Percentiles rank a stretch among this genome's conserved stretches.
phyloP scores from a whole-genome alignment of 2,113 vertebrate species.

The Pterocles gutturalis region DNA sequence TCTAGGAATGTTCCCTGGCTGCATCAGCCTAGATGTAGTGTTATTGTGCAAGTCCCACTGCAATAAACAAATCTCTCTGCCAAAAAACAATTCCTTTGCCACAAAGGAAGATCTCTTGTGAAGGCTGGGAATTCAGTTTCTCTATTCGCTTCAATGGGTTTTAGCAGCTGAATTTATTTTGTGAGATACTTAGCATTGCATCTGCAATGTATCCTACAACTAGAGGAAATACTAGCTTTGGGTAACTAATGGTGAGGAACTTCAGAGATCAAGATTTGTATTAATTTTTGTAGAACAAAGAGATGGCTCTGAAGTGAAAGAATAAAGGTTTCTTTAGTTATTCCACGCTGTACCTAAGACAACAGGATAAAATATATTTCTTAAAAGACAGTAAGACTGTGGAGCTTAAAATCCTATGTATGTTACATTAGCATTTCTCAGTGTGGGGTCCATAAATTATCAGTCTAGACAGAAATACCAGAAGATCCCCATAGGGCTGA shows the following conservation, averaged over 20 bases:
- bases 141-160: neutral
- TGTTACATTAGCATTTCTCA: neutral
- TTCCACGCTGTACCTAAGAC: neutral
- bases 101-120: neutral
- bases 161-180: neutral
- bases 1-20: slow-evolving; percentile 47
- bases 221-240: neutral
- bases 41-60: neutral
- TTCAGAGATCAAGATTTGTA: neutral
- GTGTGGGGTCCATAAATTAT: neutral
- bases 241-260: neutral
- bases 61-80: slow-evolving; percentile 33
- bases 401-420: neutral
- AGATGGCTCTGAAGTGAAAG: neutral
- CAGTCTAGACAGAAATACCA: neutral
- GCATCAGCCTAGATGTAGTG: neutral
- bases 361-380: neutral
- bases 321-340: neutral
- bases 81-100: neutral
- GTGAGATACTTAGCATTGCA: neutral
- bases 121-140: neutral
- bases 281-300: neutral
- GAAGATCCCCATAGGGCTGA: neutral
- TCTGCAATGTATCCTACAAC: neutral
- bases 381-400: neutral